These are phyloP conservation scores for Apostichopus leukothele DNA, from an alignment of 53 echinoderm and acorn worm genomes.

Conservation along the genomic window DNA sequence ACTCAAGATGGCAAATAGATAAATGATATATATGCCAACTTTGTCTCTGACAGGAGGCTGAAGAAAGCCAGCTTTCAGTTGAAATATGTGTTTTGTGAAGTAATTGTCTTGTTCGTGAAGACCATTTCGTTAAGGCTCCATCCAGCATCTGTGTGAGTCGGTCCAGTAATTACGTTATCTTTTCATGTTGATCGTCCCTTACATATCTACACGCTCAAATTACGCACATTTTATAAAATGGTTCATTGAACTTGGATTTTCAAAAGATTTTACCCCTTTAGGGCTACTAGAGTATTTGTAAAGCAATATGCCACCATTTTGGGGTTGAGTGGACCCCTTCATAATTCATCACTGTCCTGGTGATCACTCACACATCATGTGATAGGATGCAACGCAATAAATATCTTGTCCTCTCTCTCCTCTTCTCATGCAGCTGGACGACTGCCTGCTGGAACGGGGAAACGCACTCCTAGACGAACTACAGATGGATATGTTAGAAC, in stretches of 20 bases:
- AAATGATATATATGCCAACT: too few relatives aligned
- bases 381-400: not conserved
- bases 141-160: too few relatives aligned
- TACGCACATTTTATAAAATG: not conserved
- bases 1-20: too few relatives aligned
- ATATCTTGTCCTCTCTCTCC: not conserved
- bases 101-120: too few relatives aligned
- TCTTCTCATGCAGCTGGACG: slow-evolving; percentile 75
- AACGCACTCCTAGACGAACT: slow-evolving; percentile 91
- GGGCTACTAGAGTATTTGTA: not conserved
- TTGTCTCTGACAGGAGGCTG: too few relatives aligned
- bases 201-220: too few relatives aligned
- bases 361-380: not conserved
- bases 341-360: slow-evolving; percentile 12
- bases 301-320: not conserved
- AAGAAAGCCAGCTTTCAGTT: too few relatives aligned
- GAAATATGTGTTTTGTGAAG: too few relatives aligned
- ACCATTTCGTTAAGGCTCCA: too few relatives aligned
- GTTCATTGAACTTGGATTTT: not conserved
- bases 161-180: too few relatives aligned
- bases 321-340: not conserved
- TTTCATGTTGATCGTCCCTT: too few relatives aligned
- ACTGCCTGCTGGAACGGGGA: slow-evolving; percentile 81
- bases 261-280: not conserved
- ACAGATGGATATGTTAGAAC: slow-evolving; percentile 95